Evolutionary conservation across 2,113 vertebrate species (phyloP), one percentile per base, ranked within the genome.

Genomic region (Psittacus erithacus): DNA sequence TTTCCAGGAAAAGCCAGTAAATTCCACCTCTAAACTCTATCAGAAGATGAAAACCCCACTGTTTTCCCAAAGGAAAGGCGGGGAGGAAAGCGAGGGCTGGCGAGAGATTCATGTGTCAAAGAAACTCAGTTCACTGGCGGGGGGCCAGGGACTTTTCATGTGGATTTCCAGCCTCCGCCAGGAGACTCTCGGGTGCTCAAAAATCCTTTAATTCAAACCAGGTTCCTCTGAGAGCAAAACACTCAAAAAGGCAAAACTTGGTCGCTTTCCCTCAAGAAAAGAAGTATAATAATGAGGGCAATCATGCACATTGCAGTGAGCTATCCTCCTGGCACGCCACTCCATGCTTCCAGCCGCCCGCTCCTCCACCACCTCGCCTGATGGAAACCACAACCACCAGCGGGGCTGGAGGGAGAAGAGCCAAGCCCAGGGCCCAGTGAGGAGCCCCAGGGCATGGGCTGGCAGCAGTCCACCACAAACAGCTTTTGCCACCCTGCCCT

Each of bases 141-240:
- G 25, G 28, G 57, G 80, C 97, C 94, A 97, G 95, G 88, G 90
- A 92, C 82, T 95, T 97, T 94, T 96, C 96, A 95, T 97, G 92
- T 95, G 97, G 96, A 95, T 98, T 97, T 88, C 86, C 90, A 97
- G 93, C 75, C 95, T 88, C 94, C 1, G 87, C 96, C 97, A 97
- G 97, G 96, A 98, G 95, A 97, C 95, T 98, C 95, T 97, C 86
- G 90, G 95, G 95, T 95, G 96, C 95, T 97, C 95, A 96, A 97
- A 90, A 78, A 95, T 94, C 70, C 75, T 94, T 95, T 98, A 98
- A 98, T 97, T 96, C 94, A 97, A 98, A 98, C 97, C 98, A 98
- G 97, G 96, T 98, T 97, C 86, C 92, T 96, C 65, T 81, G 85
- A 93, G 96, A 97, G 77, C 81, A 97, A 96, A 97, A 91, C 71